phyloP scores from a whole-genome alignment of 2,888 invertebrate genomes.

The Drosophila neotestacea region DNA sequence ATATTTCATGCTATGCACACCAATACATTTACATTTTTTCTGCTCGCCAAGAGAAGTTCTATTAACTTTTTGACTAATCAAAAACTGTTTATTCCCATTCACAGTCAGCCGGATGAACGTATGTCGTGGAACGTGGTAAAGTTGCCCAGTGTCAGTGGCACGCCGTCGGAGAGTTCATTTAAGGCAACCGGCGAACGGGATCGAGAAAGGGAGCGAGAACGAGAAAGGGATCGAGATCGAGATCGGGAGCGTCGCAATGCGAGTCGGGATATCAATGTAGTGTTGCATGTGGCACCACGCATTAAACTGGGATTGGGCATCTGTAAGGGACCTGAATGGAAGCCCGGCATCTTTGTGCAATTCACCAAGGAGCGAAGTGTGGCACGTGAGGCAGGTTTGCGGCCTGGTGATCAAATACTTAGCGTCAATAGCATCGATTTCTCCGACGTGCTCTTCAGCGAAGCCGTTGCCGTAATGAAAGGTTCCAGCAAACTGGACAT shows the following conservation, averaged over 20 bases:
- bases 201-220: neutral
- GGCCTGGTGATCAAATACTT: slow-evolving; percentile 96
- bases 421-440: slow-evolving; percentile 94
- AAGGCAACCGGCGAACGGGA: slow-evolving; percentile 34
- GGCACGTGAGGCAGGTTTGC: slow-evolving; percentile 93
- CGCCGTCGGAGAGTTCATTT: slow-evolving; percentile 80
- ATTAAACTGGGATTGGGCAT: slow-evolving; percentile 95
- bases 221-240: neutral
- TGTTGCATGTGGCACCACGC: slow-evolving; percentile 92
- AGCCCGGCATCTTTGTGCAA: slow-evolving; percentile 95
- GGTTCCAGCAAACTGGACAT: slow-evolving; percentile 91
- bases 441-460: slow-evolving; percentile 91
- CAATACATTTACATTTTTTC: too few species aligned
- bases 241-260: slow-evolving; percentile 35
- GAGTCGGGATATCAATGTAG: slow-evolving; percentile 90
- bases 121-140: slow-evolving; percentile 93
- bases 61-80: neutral
- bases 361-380: slow-evolving; percentile 95
- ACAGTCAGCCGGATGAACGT: slow-evolving; percentile 86
- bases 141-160: slow-evolving; percentile 76
- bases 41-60: too few species aligned
- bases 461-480: slow-evolving; percentile 93
- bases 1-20: too few species aligned
- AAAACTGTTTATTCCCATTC: neutral
- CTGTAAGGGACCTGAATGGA: slow-evolving; percentile 94